phyloP scores from a whole-genome alignment of 2,888 invertebrate species.

The Nysson spinosus region DNA sequence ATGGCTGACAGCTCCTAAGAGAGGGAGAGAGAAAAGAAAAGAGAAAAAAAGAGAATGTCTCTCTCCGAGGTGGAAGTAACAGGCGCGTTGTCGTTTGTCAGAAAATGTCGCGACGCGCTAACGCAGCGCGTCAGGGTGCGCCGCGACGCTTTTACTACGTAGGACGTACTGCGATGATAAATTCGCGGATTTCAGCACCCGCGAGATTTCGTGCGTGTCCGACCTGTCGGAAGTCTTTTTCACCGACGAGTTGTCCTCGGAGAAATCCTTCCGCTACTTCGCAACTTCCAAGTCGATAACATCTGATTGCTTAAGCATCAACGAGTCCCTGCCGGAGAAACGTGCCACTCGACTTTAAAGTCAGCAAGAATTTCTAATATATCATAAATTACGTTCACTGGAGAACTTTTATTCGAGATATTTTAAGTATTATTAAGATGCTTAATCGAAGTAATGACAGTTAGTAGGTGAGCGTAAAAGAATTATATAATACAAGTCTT shows the following conservation, averaged over 20 bases:
- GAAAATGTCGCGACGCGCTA: constrained; percentile 50
- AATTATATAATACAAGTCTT: too few relatives aligned
- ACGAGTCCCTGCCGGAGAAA: too few relatives aligned
- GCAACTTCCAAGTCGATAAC: constrained; percentile 25
- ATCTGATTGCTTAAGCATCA: constrained; percentile 32
- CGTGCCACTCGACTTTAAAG: too few relatives aligned
- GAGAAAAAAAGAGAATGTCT: constrained; percentile 12
- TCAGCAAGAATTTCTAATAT: too few relatives aligned
- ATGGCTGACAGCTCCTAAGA: not conserved
- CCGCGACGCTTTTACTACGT: constrained; percentile 26
- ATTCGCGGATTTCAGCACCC: constrained; percentile 38
- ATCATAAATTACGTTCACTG: too few relatives aligned
- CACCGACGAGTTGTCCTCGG: constrained; percentile 15
- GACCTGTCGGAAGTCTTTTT: constrained; percentile 20
- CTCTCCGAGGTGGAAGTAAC: constrained; percentile 28
- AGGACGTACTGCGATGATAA: constrained; percentile 24
- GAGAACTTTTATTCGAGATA: too few relatives aligned
- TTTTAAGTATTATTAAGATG: too few relatives aligned
- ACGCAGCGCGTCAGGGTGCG: constrained; percentile 12
- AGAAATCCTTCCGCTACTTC: too few relatives aligned
- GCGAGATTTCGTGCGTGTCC: constrained; percentile 33
- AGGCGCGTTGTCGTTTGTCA: constrained; percentile 63
- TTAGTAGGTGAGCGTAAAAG: too few relatives aligned
- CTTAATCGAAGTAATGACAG: too few relatives aligned
- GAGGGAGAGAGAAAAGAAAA: constrained; percentile 30